Base-by-base conservation (phyloP, 2,113 vertebrate species). In the Gnathonemus echidnorhynchus region DNA sequence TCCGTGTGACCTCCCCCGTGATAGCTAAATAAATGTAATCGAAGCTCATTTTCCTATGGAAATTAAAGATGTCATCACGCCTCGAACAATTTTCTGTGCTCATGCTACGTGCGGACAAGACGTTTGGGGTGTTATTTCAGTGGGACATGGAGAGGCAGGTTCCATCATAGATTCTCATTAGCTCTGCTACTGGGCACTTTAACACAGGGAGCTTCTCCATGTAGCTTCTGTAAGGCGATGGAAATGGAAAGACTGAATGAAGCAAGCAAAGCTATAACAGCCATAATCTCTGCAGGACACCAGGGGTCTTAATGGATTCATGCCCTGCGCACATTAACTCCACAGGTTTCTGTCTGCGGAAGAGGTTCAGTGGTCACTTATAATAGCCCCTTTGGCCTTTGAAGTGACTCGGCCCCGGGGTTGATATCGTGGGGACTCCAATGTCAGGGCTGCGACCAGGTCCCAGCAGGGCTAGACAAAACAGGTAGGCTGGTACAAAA, bases 321-420 rank as follows among this genome's bases (percentile, higher is more conserved):
- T 53, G n/a, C 31, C 50, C 49, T 17, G 50, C 17, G 3, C 50
- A 87, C 86, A 35, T 87, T 52, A 53, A 87, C 86, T 53, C n/a
- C 49, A 53, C 45, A 87, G 86, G 86, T 53, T 53, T 87, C 49
- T 56, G 31, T 56, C 49, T 87, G 50, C 50, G 86, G 86, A 87
- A 19, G 50, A 35, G 13, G 31, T 56, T 53, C 50, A 53, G 86
- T 39, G 24, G 49, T 2, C 86, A 15, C 15, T 87, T 27, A 39
- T 53, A 87, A 87, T 56, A 49, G 50, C n/a, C 50, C 31, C 86
- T 27, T 35, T 53, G 50, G 24, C 27, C 50, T 87, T 87, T 53
- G 31, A 19, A 53, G 48, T 52, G 86, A 87, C 50, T 53, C 3
- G 2, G 49, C 11, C 50, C 8, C 3, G 15, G 86, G 15, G 49